phyloP scores from a whole-genome alignment of 2,797 vertebrate genomes.

The Lepus townsendii region DNA sequence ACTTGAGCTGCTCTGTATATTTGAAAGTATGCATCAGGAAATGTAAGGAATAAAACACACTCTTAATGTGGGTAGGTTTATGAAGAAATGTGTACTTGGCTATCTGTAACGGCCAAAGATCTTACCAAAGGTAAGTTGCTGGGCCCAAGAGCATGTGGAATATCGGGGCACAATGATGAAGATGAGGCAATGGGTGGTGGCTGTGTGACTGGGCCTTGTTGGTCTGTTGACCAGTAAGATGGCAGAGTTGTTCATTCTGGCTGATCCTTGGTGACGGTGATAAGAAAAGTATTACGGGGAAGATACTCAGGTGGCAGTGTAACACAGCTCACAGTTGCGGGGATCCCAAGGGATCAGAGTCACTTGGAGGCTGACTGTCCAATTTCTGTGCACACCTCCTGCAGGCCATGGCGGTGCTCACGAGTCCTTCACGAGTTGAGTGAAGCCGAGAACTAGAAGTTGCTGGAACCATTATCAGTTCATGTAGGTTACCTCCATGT shows the following conservation, averaged over 20 bases:
- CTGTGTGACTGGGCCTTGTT: not conserved
- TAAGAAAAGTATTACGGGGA: slow-evolving; percentile 1
- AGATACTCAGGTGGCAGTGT: not conserved
- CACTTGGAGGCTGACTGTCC: slow-evolving; percentile 9
- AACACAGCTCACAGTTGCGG: slow-evolving; percentile 11
- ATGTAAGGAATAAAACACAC: slow-evolving; percentile 53
- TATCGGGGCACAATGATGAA: slow-evolving; percentile 1
- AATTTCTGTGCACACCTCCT: not conserved
- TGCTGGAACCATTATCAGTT: not conserved
- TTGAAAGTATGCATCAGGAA: slow-evolving; percentile 49
- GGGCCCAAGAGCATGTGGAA: slow-evolving; percentile 1
- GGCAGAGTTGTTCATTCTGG: not conserved
- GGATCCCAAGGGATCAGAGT: not conserved
- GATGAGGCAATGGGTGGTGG: not conserved
- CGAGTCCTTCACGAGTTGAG: not conserved
- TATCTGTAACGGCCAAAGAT: slow-evolving; percentile 33
- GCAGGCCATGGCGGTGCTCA: not conserved
- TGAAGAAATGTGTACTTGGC: slow-evolving; percentile 27
- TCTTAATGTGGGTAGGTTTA: slow-evolving; percentile 17
- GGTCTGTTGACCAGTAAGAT: slow-evolving; percentile 21
- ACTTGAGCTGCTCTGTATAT: slow-evolving; percentile 46
- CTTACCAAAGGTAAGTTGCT: slow-evolving; percentile 39
- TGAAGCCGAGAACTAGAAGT: not conserved
- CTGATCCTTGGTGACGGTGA: not conserved
- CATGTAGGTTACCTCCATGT: slow-evolving; percentile 46